A percentile compares a stretch with the other conserved stretches of the same genome.
phyloP scores from a whole-genome alignment of 2,113 vertebrate genomes.

The Cichladusa arquata region DNA sequence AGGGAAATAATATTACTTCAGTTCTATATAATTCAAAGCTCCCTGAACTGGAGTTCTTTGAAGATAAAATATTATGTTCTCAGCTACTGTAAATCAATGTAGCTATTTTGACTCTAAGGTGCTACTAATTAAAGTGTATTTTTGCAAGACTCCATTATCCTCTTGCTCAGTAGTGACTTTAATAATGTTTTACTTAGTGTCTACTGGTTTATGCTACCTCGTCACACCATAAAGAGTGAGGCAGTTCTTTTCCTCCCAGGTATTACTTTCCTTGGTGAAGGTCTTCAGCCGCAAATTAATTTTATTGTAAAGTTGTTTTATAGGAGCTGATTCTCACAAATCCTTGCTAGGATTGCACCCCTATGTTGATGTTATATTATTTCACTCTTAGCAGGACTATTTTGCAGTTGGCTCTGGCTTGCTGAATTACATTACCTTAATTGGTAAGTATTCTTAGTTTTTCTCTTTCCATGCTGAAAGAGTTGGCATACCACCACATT shows the following conservation, averaged over 20 bases:
- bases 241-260: not conserved
- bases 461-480: not conserved
- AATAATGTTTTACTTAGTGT: not conserved
- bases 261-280: not conserved
- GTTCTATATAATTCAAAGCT: not conserved
- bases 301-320: not conserved
- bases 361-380: not conserved
- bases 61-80: not conserved
- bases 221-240: not conserved
- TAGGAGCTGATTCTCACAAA: not conserved
- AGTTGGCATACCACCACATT: not conserved
- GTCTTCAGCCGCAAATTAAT: not conserved
- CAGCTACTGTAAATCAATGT: not conserved
- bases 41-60: not conserved
- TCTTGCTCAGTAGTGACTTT: not conserved
- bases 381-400: not conserved
- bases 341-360: not conserved
- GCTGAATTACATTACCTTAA: constrained; percentile 9
- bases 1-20: not conserved
- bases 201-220: not conserved
- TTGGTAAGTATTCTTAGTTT: constrained; percentile 1
- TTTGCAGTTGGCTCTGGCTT: not conserved
- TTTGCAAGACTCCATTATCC: not conserved
- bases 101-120: not conserved
- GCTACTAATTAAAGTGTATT: not conserved